Conservation (phyloP, 2,113 vertebrate genomes). For the Etheostoma spectabile region DNA sequence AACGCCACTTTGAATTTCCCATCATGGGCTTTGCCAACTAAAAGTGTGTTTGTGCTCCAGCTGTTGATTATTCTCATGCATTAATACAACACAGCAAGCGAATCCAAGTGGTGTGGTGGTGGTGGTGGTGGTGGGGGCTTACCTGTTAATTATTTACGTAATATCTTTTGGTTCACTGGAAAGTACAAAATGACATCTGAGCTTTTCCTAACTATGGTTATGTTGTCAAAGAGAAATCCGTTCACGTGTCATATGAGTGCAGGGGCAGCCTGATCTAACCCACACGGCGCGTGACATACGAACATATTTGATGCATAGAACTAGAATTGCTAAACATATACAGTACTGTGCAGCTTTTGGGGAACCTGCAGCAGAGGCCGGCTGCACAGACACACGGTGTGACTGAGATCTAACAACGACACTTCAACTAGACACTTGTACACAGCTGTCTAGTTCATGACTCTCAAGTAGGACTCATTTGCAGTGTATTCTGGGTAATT, state of each 20-base stretch:
- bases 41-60: conserved; percentile 26
- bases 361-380: not conserved
- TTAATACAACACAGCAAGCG: not conserved
- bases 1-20: accelerated
- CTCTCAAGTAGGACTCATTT: not conserved
- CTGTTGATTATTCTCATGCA: conserved; percentile 40
- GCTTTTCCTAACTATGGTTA: not conserved
- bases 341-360: not conserved
- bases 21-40: not conserved
- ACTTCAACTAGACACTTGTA: not conserved
- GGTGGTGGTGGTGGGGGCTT: not conserved
- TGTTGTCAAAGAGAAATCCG: not conserved
- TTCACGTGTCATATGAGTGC: not conserved
- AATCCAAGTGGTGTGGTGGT: conserved; percentile 1
- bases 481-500: conserved; percentile 21
- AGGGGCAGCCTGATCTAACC: not conserved
- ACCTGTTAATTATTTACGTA: not conserved
- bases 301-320: not conserved
- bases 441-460: not conserved
- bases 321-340: not conserved
- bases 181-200: not conserved
- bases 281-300: not conserved
- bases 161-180: not conserved
- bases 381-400: not conserved
- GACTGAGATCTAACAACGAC: not conserved